Evolutionary conservation across 1,140 invertebrate genomes (phyloP).

Genomic region (Acyrthosiphon pisum): DNA sequence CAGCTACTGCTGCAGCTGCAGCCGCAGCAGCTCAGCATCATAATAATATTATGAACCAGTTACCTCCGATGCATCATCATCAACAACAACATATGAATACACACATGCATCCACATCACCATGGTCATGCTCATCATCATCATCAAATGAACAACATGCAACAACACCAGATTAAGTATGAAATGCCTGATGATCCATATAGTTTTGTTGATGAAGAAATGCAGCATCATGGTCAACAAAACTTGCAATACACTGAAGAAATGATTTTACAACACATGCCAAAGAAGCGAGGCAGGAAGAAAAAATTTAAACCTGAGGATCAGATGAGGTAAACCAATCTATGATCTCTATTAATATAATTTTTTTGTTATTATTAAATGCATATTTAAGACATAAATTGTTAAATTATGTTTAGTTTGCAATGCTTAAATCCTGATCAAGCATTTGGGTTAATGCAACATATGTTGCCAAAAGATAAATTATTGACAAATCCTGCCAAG

Average conservation of each 20-base stretch:
- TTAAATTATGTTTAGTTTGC: conserved; percentile 39
- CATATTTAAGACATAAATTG: background rate
- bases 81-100: conserved; percentile 48
- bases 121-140: conserved; percentile 60
- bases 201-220: conserved; percentile 81
- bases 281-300: conserved; percentile 83
- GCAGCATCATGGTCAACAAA: conserved; percentile 57
- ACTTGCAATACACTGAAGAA: conserved; percentile 61
- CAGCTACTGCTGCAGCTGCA: conserved; percentile 51
- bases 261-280: conserved; percentile 68
- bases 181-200: conserved; percentile 76
- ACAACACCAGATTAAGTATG: conserved; percentile 67
- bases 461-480: conserved; percentile 50
- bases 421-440: conserved; percentile 55
- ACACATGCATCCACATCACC: conserved; percentile 60
- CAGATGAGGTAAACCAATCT: conserved; percentile 41
- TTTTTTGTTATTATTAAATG: background rate
- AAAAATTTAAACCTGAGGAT: conserved; percentile 72
- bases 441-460: conserved; percentile 48
- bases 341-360: background rate
- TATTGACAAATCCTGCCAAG: background rate
- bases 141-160: conserved; percentile 58
- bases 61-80: conserved; percentile 57
- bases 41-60: conserved; percentile 51
- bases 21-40: conserved; percentile 53